phyloP scores from a whole-genome alignment of 2,888 invertebrate species.

The Suillia variegata region DNA sequence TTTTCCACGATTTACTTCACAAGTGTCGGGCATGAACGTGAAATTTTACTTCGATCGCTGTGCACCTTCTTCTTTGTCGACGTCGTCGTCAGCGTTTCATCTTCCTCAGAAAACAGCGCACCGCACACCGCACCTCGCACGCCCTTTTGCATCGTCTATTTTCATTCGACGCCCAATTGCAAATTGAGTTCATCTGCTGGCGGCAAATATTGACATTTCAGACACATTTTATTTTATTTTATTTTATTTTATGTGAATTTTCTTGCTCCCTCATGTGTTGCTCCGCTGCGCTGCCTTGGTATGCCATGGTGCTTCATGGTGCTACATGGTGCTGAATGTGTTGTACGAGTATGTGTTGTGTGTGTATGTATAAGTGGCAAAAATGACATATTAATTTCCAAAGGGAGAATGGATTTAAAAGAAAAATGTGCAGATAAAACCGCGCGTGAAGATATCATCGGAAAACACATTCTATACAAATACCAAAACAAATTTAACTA shows the following conservation, averaged over 20 bases:
- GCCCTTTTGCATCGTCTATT: background rate
- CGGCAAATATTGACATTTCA: conserved; percentile 56
- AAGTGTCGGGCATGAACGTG: conserved; percentile 41
- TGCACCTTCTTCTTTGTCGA: conserved; percentile 1
- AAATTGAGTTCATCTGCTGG: conserved; percentile 52
- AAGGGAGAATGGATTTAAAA: conserved; percentile 49
- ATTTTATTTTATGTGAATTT: conserved; percentile 51
- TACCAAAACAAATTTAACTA: too few relatives aligned
- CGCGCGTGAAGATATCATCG: conserved; percentile 31
- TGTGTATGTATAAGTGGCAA: conserved; percentile 34
- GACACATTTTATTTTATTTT: conserved; percentile 50
- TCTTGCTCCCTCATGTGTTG: background rate
- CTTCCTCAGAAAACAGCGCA: background rate
- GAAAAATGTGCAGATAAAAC: conserved; percentile 47
- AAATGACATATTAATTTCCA: conserved; percentile 53
- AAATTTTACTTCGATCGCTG: conserved; percentile 27
- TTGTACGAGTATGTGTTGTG: too few relatives aligned
- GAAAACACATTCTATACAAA: background rate
- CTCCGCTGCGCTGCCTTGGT: background rate
- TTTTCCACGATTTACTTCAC: conserved; percentile 52
- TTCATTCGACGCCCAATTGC: conserved; percentile 45
- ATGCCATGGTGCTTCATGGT: too few relatives aligned
- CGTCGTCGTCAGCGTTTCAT: conserved; percentile 8
- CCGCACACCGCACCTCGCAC: background rate
- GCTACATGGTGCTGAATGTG: too few relatives aligned